Percentiles rank a stretch among this genome's conserved stretches.
Conservation (phyloP, 2,113 vertebrate species). For the Mustela nigripes region DNA sequence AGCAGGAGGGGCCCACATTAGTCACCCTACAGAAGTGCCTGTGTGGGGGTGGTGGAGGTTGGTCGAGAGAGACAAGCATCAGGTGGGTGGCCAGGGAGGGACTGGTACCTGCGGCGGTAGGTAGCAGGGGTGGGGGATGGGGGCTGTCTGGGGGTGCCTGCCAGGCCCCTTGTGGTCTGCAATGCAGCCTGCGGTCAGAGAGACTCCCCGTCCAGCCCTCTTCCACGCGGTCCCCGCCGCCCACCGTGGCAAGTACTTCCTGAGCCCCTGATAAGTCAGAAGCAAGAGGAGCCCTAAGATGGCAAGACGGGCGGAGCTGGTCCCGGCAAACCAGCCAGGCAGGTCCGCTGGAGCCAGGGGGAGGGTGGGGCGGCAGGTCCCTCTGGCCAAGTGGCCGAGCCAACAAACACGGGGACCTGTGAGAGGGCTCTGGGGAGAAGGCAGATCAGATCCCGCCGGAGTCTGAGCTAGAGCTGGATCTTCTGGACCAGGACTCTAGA, state of each 20-base stretch:
- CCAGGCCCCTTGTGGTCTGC: neutral
- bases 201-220: neutral
- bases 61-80: constrained; percentile 27
- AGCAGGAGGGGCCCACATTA: neutral
- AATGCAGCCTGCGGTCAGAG: neutral
- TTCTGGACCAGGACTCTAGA: neutral
- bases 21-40: neutral
- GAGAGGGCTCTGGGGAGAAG: neutral
- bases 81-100: neutral
- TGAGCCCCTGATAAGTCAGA: neutral
- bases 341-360: constrained; percentile 48
- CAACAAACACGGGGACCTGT: neutral
- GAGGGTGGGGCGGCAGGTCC: neutral
- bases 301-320: neutral
- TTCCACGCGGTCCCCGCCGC: neutral
- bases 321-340: constrained; percentile 68
- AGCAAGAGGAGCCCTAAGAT: neutral
- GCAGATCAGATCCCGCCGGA: neutral
- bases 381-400: neutral
- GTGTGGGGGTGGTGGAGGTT: neutral
- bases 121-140: neutral
- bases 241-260: neutral
- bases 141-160: neutral
- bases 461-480: neutral
- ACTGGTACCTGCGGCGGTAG: accelerated